phyloP scores from a whole-genome alignment of 1,140 invertebrate genomes.

The Zaprionus inermis region DNA sequence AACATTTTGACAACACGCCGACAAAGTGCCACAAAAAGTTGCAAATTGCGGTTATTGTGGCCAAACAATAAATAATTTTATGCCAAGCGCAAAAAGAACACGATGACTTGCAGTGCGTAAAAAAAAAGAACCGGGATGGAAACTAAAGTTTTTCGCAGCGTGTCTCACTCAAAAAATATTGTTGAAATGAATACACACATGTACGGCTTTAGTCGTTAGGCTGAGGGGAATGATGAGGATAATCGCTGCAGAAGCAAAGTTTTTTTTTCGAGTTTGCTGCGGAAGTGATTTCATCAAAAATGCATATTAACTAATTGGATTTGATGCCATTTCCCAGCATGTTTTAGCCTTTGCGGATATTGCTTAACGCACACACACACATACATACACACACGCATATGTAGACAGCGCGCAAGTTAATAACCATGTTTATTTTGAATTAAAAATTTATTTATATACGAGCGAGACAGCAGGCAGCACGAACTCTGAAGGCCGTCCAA shows the following conservation, averaged over 20 bases:
- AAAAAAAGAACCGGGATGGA: slow-evolving; percentile 43
- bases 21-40: slow-evolving; percentile 70
- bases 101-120: slow-evolving; percentile 62
- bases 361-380: slow-evolving; percentile 17
- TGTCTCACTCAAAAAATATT: slow-evolving; percentile 48
- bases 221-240: slow-evolving; percentile 35
- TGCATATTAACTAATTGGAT: slow-evolving; percentile 83
- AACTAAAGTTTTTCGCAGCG: slow-evolving; percentile 73
- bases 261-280: slow-evolving; percentile 70
- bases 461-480: too few relatives aligned
- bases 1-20: slow-evolving; percentile 71
- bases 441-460: slow-evolving; percentile 68
- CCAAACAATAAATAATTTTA: slow-evolving; percentile 70
- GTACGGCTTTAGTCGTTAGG: slow-evolving; percentile 14
- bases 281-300: slow-evolving; percentile 81
- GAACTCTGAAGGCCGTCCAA: slow-evolving; percentile 33
- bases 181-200: neutral
- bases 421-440: slow-evolving; percentile 74
- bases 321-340: slow-evolving; percentile 67
- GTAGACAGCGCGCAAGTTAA: slow-evolving; percentile 54
- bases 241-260: slow-evolving; percentile 29
- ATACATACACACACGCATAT: neutral
- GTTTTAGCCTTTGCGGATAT: slow-evolving; percentile 59
- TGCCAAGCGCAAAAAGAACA: slow-evolving; percentile 31
- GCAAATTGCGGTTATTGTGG: slow-evolving; percentile 81